Conservation (phyloP, 2,113 vertebrate species). For the Lasiurus cinereus region DNA sequence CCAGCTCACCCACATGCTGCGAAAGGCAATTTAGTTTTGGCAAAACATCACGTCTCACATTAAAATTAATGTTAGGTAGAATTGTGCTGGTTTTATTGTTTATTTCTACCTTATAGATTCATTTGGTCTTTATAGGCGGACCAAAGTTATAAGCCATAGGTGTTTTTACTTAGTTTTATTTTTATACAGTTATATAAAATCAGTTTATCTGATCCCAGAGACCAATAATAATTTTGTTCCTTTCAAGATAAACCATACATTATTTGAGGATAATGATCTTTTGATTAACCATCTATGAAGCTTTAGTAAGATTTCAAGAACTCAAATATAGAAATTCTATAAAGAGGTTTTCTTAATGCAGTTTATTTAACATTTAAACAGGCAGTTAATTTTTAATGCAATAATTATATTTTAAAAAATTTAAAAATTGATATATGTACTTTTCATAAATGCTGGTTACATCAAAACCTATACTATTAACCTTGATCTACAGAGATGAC, state of each 20-base stretch:
- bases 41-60: background rate
- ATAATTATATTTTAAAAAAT: background rate
- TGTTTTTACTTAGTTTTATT: conserved; percentile 10
- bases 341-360: background rate
- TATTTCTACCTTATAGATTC: background rate
- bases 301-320: background rate
- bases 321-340: background rate
- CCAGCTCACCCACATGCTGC: background rate
- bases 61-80: conserved; percentile 26
- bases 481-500: background rate
- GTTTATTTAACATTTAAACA: background rate
- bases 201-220: background rate
- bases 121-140: background rate
- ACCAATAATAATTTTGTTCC: background rate
- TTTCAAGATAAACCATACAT: background rate
- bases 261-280: background rate
- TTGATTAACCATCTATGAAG: background rate
- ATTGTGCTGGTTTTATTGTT: background rate
- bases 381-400: background rate
- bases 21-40: background rate
- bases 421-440: background rate
- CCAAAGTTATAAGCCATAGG: background rate
- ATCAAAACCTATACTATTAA: background rate
- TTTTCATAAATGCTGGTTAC: background rate
- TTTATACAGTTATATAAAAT: background rate